Evolutionary conservation across 2,113 vertebrate species (phyloP).

Genomic region (Galeopterus variegatus): DNA sequence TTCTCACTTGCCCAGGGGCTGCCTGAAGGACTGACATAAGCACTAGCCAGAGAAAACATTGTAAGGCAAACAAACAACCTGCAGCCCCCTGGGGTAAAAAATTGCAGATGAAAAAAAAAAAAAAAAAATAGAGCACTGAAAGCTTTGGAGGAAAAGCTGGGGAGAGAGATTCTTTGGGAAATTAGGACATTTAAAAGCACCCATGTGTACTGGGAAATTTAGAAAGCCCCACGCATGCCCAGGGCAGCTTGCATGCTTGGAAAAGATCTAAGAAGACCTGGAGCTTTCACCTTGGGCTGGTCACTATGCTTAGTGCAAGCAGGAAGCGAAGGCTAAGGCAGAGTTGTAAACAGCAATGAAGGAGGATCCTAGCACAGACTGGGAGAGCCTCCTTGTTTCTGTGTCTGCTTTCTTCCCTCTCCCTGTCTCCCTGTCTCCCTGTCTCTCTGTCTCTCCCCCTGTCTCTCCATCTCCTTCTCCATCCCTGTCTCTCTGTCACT

Average conservation of each 20-base stretch:
- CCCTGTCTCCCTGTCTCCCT: no score
- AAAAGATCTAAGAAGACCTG: not conserved
- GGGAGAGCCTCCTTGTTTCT: not conserved
- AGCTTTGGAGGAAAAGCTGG: not conserved
- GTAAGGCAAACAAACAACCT: not conserved
- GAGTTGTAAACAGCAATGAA: not conserved
- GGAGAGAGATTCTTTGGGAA: not conserved
- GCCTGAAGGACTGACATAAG: accelerated
- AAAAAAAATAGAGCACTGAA: not conserved
- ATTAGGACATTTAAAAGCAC: not conserved
- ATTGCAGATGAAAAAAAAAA: not conserved
- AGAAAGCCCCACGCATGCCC: accelerated
- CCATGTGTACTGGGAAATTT: accelerated
- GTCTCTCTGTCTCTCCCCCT: no score
- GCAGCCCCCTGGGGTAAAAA: not conserved
- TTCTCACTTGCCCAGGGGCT: not conserved
- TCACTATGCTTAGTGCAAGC: not conserved
- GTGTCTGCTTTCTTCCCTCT: not conserved
- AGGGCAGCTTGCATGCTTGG: not conserved
- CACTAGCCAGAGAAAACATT: not conserved
- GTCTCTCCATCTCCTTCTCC: not conserved
- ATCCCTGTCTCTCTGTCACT: not conserved
- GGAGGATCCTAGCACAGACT: no score
- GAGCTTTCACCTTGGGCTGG: not conserved
- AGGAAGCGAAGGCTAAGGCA: not conserved